These are phyloP conservation scores for Baryphthengus martii DNA, from an alignment of 2,113 vertebrate genomes.

Conservation along the genomic window DNA sequence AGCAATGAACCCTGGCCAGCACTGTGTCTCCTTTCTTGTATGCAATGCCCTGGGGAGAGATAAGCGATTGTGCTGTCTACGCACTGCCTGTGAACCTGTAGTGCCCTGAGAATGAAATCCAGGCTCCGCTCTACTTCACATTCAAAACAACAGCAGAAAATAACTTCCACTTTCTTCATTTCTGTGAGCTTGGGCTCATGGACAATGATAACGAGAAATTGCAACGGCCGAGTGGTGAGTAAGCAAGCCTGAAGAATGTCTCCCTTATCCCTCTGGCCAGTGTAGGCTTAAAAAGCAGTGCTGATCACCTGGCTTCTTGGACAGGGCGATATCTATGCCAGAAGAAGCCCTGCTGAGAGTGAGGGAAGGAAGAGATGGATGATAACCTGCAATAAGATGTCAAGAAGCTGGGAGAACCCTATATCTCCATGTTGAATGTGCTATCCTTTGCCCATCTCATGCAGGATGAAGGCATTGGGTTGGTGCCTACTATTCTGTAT, in stretches of 20 bases:
- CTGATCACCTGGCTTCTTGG: not conserved
- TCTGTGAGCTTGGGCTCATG: not conserved
- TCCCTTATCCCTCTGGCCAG: not conserved
- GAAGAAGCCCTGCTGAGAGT: not conserved
- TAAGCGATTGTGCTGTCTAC: slow-evolving; percentile 25
- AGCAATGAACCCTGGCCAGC: not conserved
- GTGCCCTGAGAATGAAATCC: slow-evolving; percentile 19
- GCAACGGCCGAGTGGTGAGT: accelerated
- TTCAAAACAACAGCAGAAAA: slow-evolving; percentile 56
- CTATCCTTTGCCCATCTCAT: not conserved
- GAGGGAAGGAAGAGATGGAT: not conserved
- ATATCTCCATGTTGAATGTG: not conserved
- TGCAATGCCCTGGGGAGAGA: not conserved
- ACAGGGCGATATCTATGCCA: not conserved
- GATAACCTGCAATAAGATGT: not conserved
- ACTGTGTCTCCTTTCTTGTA: not conserved
- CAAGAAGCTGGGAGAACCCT: not conserved
- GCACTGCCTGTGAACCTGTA: not conserved
- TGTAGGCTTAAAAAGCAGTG: not conserved
- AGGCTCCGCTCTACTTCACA: not conserved
- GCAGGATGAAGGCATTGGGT: not conserved
- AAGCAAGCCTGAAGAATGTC: not conserved
- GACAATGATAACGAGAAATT: not conserved
- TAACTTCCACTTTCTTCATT: slow-evolving; percentile 18
- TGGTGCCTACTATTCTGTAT: not conserved